phyloP scores from a whole-genome alignment of 1,140 invertebrate species.

The Parasteatoda tepidariorum region DNA sequence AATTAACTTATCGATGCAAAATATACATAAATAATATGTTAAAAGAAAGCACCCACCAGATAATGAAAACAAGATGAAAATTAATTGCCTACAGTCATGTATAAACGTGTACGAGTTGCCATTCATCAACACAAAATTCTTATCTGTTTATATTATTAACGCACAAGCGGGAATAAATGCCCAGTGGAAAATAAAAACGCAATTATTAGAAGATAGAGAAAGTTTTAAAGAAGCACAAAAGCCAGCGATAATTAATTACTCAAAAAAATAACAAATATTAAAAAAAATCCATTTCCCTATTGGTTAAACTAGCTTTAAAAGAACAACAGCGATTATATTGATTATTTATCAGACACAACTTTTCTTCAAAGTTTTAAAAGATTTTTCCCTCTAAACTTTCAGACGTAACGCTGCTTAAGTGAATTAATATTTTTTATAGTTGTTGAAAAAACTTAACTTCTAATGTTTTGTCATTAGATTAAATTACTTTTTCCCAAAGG shows the following conservation, averaged over 20 bases:
- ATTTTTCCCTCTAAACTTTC: constrained; percentile 30
- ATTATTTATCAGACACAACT: constrained; percentile 56
- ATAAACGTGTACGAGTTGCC: constrained; percentile 49
- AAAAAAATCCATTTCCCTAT: constrained; percentile 55
- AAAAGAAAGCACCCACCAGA: constrained; percentile 53
- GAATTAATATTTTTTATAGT: constrained; percentile 42
- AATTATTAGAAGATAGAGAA: constrained; percentile 60
- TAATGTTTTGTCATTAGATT: constrained; percentile 58
- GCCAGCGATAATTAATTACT: constrained; percentile 56
- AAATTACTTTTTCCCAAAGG: constrained; percentile 30
- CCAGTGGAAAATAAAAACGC: constrained; percentile 60
- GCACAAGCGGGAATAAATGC: constrained; percentile 56
- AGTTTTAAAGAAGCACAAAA: constrained; percentile 55
- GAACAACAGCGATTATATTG: constrained; percentile 59
- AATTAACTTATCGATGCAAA: constrained; percentile 42
- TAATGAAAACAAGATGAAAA: constrained; percentile 61
- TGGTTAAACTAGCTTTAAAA: constrained; percentile 51
- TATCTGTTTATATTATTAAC: constrained; percentile 61
- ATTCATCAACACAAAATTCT: constrained; percentile 56
- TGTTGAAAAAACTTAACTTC: constrained; percentile 49
- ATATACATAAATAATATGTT: constrained; percentile 57
- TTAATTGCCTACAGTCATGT: constrained; percentile 53
- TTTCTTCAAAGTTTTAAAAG: constrained; percentile 45
- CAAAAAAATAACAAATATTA: constrained; percentile 56
- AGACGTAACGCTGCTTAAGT: constrained; percentile 13